Conservation (phyloP, 2,113 vertebrate species). For the Microcebus murinus region DNA sequence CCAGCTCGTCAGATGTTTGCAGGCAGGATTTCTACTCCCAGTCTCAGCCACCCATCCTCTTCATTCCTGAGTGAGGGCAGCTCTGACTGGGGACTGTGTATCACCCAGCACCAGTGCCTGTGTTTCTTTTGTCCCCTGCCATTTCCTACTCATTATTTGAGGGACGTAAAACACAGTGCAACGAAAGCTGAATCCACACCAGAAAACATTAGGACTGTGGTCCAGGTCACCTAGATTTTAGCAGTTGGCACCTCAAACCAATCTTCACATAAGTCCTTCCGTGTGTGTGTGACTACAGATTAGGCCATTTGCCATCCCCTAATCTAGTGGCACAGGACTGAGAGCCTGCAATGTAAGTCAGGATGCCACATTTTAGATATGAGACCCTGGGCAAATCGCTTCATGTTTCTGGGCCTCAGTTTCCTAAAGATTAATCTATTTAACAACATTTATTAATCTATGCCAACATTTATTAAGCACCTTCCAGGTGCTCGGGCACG, state of each 20-base stretch:
- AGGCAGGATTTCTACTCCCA: too few species aligned
- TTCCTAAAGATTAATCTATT: neutral
- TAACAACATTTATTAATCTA: neutral
- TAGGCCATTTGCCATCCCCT: neutral
- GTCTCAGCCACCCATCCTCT: neutral
- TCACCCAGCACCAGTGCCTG: too few species aligned
- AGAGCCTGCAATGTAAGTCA: neutral
- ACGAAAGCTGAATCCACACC: neutral
- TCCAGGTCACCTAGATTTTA: neutral
- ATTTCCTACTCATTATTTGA: neutral
- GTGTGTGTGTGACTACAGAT: rapidly evolving
- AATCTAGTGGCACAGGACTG: neutral
- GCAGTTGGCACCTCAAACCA: neutral
- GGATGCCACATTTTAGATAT: neutral
- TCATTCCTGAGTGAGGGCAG: neutral
- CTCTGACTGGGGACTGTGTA: neutral
- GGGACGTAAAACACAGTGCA: neutral
- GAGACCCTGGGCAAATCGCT: neutral
- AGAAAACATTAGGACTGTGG: neutral
- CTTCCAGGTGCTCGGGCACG: neutral
- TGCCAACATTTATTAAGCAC: neutral
- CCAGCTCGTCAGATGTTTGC: neutral
- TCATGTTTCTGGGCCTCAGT: neutral
- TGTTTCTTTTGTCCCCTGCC: neutral
- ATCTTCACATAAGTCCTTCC: neutral